phyloP scores from a whole-genome alignment of 2,113 vertebrate genomes.

The Labeo rohita region DNA sequence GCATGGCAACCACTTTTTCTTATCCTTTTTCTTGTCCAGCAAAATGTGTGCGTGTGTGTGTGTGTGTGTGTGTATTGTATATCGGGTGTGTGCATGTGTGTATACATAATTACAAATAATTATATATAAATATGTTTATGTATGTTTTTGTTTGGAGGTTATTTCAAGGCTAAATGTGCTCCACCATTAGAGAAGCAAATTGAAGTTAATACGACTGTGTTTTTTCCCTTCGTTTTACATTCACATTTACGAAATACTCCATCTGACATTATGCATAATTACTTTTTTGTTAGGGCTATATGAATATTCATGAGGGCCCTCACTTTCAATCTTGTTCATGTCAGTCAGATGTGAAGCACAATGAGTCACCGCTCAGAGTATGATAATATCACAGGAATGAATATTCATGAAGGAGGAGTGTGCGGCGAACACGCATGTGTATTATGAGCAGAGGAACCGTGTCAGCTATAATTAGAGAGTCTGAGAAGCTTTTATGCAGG shows the following conservation, averaged over 20 bases:
- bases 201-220: constrained; percentile 16
- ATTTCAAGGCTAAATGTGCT: neutral
- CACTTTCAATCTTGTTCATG: constrained; percentile 44
- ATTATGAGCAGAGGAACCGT: constrained; percentile 14
- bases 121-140: neutral
- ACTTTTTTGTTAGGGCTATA: constrained; percentile 35
- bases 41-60: neutral
- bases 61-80: neutral
- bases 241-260: constrained; percentile 29
- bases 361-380: constrained; percentile 33
- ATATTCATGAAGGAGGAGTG: constrained; percentile 43
- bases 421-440: constrained; percentile 27
- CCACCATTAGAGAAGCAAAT: constrained; percentile 32
- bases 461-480: constrained; percentile 45
- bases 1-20: neutral
- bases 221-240: neutral
- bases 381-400: constrained; percentile 50
- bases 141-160: constrained; percentile 7
- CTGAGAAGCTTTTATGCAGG: constrained; percentile 44
- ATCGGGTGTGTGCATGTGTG: neutral
- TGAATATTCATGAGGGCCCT: constrained; percentile 45
- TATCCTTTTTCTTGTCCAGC: neutral
- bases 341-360: constrained; percentile 48
- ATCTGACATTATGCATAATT: constrained; percentile 45
- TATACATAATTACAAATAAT: neutral